Evolutionary conservation across 1,140 invertebrate species (phyloP).

Genomic region (Hestina assimilis): DNA sequence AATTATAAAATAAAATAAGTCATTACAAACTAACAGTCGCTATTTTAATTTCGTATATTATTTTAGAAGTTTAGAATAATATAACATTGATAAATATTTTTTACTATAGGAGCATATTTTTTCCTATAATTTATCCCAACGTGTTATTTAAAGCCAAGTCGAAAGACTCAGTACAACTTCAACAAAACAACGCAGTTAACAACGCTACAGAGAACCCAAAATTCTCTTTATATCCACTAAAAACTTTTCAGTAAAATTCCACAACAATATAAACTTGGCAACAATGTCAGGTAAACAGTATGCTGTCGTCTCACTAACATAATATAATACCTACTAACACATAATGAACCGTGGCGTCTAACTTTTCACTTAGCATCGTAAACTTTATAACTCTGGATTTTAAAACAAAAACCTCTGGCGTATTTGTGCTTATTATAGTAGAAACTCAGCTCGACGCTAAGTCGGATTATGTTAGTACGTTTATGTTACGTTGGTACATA

Average conservation of each 20-base stretch:
- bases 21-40: too few relatives aligned
- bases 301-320: constrained; percentile 10
- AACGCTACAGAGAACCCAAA: constrained; percentile 3
- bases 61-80: too few relatives aligned
- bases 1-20: too few relatives aligned
- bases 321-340: constrained; percentile 11
- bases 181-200: background rate
- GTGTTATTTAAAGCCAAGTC: too few relatives aligned
- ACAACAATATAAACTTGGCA: constrained; percentile 4
- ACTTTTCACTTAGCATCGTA: constrained; percentile 26
- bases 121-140: too few relatives aligned
- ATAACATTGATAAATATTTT: too few relatives aligned
- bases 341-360: constrained; percentile 15
- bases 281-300: constrained; percentile 21
- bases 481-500: background rate
- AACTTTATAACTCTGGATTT: constrained; percentile 19
- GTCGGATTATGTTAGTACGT: background rate
- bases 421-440: constrained; percentile 5
- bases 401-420: constrained; percentile 6
- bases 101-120: too few relatives aligned
- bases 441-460: background rate
- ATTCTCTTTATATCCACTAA: constrained; percentile 9
- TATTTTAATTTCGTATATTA: too few relatives aligned
- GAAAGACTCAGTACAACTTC: background rate
- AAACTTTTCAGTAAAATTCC: constrained; percentile 15